Base-by-base conservation (phyloP, 2,888 invertebrate species). In the Monopis laevigella region DNA sequence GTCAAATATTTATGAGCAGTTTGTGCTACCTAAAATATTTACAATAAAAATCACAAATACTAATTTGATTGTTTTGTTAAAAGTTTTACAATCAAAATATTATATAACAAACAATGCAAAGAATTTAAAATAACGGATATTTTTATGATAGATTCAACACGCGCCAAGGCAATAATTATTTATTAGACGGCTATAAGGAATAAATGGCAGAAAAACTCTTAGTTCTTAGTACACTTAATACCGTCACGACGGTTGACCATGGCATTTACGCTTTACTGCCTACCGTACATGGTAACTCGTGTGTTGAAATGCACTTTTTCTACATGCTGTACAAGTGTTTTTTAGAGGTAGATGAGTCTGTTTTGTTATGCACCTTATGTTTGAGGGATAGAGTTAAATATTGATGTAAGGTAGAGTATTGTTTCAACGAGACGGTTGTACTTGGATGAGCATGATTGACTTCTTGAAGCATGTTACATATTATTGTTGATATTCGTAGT, bases 251-350 rank as follows among this genome's bases (percentile, higher is more conserved):
- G 70, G 70, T 51, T 75, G 77, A 61, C 69, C 77, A 64, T 80
- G 80, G 78, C 74, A 80, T 80, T 80, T 78, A 80, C 78, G 80
- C 66, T 69, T 63, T 59, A 68, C 56, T 72, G 67, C 47, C 47
- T 55, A 51, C 68, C 65, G 47, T 67, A 67, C 63, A 72, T 65
- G 68, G 65, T 53, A 50, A 44, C 46, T 38, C 6, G 55, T 55
- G 55, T 27, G 58, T 52, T 63, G 54, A 59, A 63, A 64, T 70
- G 65, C 65, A 59, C 62, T 73, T 73, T 74, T 74, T 42, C 6
- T 28, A 28, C 11, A 28, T 28, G 5, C 28, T 4, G 28, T 28
- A 28, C 11, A 28, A 8, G 11, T 28, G 14, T 17, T 17, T 16
- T 17, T 8, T 8, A 8, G 10, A 32, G 10, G 2, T 5, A 16